Evolutionary conservation across 2,797 vertebrate genomes (phyloP).

Genomic region (Chelon labrosus): DNA sequence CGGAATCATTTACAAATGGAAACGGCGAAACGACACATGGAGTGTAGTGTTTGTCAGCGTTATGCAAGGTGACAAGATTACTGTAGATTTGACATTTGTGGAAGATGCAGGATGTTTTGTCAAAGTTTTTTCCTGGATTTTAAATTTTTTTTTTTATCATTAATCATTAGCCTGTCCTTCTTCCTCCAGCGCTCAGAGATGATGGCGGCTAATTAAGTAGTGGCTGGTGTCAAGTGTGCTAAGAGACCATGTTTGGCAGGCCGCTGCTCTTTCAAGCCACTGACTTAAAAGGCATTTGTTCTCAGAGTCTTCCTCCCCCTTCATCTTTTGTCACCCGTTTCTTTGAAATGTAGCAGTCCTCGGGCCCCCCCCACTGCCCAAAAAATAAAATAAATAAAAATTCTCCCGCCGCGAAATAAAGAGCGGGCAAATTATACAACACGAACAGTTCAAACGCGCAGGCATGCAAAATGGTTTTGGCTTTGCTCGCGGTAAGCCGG

Average conservation of each 20-base stretch:
- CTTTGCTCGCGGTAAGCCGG: constrained; percentile 64
- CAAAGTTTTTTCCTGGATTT: constrained; percentile 68
- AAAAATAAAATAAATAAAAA: neutral
- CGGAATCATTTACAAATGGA: constrained; percentile 7
- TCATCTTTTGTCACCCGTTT: constrained; percentile 48
- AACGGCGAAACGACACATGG: neutral
- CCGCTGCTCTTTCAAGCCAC: constrained; percentile 63
- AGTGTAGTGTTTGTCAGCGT: too few relatives aligned
- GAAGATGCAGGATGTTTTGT: constrained; percentile 69
- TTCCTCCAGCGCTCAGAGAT: constrained; percentile 76
- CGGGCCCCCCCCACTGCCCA: constrained; percentile 11
- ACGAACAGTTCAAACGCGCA: constrained; percentile 48
- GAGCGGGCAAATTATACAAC: constrained; percentile 45
- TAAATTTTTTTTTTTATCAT: constrained; percentile 78
- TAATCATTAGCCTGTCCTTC: constrained; percentile 82
- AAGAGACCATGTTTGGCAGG: constrained; percentile 67
- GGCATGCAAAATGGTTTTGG: constrained; percentile 57
- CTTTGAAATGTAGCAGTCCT: constrained; percentile 45
- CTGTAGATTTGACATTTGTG: too few relatives aligned
- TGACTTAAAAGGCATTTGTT: constrained; percentile 50
- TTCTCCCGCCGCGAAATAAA: constrained; percentile 49
- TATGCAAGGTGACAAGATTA: too few relatives aligned
- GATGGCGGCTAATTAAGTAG: constrained; percentile 86
- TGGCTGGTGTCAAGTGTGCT: constrained; percentile 80
- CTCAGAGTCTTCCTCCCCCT: neutral